A percentile compares a stretch with the other conserved stretches of the same genome.
Evolutionary conservation across 2,888 invertebrate species (phyloP).

Genomic region (Timema podura): DNA sequence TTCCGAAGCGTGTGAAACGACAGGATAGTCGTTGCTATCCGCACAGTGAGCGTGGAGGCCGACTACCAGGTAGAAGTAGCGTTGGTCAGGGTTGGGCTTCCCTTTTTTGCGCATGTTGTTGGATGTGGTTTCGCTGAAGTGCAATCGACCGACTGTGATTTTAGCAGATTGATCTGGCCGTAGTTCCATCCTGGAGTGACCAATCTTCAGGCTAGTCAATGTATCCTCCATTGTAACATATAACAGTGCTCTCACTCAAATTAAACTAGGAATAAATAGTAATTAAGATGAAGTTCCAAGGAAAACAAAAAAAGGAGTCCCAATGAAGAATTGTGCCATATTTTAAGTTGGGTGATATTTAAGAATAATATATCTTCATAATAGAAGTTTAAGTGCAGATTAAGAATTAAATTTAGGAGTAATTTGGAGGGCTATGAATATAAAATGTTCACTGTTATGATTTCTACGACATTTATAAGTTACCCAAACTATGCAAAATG

Average conservation of each 20-base stretch:
- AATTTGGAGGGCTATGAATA: too few species aligned
- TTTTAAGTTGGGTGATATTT: too few species aligned
- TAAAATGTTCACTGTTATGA: too few species aligned
- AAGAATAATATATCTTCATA: too few species aligned
- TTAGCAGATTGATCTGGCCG: conserved; percentile 85
- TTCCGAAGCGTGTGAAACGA: conserved; percentile 88
- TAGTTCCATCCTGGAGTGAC: conserved; percentile 67
- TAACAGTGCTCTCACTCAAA: not conserved
- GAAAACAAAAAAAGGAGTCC: not conserved
- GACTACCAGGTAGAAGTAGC: conserved; percentile 94
- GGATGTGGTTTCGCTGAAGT: conserved; percentile 97
- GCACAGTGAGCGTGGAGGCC: conserved; percentile 85
- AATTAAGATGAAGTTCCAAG: not conserved
- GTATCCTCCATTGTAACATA: conserved; percentile 6
- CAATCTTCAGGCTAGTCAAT: conserved; percentile 18
- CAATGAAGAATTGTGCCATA: too few species aligned
- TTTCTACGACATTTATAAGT: too few species aligned
- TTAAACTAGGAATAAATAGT: not conserved
- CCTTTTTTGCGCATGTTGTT: conserved; percentile 99
- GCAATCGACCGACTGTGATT: conserved; percentile 91
- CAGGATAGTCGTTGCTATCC: conserved; percentile 68
- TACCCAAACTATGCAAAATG: too few species aligned
- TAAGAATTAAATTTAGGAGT: too few species aligned
- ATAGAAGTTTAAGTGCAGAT: too few species aligned
- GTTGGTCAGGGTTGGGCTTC: conserved; percentile 96